These are phyloP conservation scores for Tetramorium alpestre DNA, from an alignment of 1,140 invertebrate genomes.

Conservation along the genomic window DNA sequence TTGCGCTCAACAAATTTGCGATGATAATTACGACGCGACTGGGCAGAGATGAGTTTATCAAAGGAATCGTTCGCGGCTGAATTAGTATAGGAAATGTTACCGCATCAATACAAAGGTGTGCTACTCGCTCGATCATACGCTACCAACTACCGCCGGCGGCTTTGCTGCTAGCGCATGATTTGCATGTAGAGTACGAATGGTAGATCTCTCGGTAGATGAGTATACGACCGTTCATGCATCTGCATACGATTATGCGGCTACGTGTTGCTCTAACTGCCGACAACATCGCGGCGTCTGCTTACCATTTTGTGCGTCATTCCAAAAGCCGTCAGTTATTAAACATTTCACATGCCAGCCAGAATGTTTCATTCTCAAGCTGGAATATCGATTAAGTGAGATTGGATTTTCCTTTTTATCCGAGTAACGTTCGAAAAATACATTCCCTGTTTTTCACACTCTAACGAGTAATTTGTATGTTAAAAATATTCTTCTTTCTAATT, in stretches of 20 bases:
- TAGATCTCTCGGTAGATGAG: slow-evolving; percentile 67
- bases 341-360: not conserved
- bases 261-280: slow-evolving; percentile 75
- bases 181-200: slow-evolving; percentile 75
- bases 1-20: slow-evolving; percentile 21
- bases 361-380: not conserved
- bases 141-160: slow-evolving; percentile 67
- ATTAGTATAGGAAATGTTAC: slow-evolving; percentile 57
- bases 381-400: not conserved
- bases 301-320: not conserved
- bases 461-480: not conserved
- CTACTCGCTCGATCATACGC: slow-evolving; percentile 68
- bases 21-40: slow-evolving; percentile 30
- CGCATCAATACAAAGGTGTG: slow-evolving; percentile 62
- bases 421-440: not conserved
- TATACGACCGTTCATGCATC: slow-evolving; percentile 71
- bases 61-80: slow-evolving; percentile 44
- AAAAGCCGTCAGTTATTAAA: not conserved
- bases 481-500: not conserved
- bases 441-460: not conserved
- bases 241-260: slow-evolving; percentile 76
- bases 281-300: slow-evolving; percentile 49
- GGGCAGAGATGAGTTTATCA: slow-evolving; percentile 28
- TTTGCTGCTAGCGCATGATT: slow-evolving; percentile 65
- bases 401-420: not conserved